Percentiles rank a stretch among this genome's conserved stretches.
Conservation (phyloP, 2,888 invertebrate species). For the Cecidostiba fungosa region DNA sequence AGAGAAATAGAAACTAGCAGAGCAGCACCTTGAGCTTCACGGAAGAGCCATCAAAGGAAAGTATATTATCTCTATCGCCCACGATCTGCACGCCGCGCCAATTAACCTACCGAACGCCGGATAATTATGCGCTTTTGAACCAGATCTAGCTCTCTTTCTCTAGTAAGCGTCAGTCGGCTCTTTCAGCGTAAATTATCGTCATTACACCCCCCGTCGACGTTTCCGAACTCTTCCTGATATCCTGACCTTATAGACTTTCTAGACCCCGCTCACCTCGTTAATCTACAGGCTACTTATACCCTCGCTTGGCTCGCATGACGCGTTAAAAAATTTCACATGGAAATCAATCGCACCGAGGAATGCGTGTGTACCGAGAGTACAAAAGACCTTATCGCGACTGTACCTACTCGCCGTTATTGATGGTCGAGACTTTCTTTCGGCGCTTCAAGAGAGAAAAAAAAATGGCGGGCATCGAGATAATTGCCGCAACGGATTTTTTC, state of each 20-base stretch:
- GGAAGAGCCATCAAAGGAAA: not conserved
- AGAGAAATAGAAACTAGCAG: not conserved
- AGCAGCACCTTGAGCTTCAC: not conserved
- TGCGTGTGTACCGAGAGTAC: not conserved
- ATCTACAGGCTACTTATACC: not conserved
- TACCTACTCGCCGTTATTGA: not conserved
- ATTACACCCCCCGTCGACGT: not conserved
- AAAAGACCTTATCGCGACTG: slow-evolving; percentile 3
- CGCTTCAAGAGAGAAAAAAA: not conserved
- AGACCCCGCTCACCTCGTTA: not conserved
- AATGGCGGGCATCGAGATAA: slow-evolving; percentile 12
- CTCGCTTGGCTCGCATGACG: not conserved
- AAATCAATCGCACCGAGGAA: not conserved
- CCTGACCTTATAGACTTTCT: not conserved
- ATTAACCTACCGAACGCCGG: not conserved
- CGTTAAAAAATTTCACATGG: not conserved
- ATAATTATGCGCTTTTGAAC: slow-evolving; percentile 36
- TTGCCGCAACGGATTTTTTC: slow-evolving; percentile 45
- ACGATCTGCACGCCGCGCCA: slow-evolving; percentile 17
- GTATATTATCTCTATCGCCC: not conserved
- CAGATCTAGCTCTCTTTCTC: not conserved
- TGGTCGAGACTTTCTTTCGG: slow-evolving; percentile 12
- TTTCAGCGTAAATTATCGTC: not conserved
- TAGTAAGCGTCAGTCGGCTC: not conserved
- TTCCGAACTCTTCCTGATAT: not conserved